Evolutionary conservation across 2,888 invertebrate species (phyloP), one percentile per base, ranked within the genome.

Genomic region (Caenorhabditis zanzibari): DNA sequence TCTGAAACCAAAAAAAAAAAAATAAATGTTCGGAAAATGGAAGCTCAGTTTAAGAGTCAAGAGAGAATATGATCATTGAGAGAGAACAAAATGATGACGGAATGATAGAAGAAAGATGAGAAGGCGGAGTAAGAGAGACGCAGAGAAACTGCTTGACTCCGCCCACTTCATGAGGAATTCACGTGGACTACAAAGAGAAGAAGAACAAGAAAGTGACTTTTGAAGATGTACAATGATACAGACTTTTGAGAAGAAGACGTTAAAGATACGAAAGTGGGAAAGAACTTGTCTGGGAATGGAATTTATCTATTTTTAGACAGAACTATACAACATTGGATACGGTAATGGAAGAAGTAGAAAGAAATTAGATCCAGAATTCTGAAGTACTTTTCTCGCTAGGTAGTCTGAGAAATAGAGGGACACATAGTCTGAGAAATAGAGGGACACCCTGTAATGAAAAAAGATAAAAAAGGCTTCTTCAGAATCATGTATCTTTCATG

Each of bases 171-270:
- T 44, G 56, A 16, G 54, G 1, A 54, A 56, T 74, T 74, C 74
- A 74, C 74, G 54, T 74, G 74, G 19, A 74, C 41, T 22, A 52
- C 59, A 64, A 47, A 10, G 66, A 58, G 59, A 61, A 35, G 47
- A 26, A 61, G 61, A 47, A 66, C 38, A 58, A 32, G 52, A 54
- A 52, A 64, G 28, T 54, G 74, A 76, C 66, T 68, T 66, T 58
- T 58, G 59, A 68, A 76, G 66, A 76, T 56, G 54, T 24, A 44
- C 35, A 59, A 19, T 26, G 52, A 49, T 49, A 16, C 47, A 28
- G 59, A 56, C 9, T 54, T 24, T 24, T 22, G 26, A 32, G 47
- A 59, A 56, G 47, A 71, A 58, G 59, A 26, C 14, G 19, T n/a
- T 32, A n/a, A 38, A 47, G 38, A 26, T n/a, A 64, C 28, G 32